Percentiles rank a stretch among this genome's conserved stretches.
phyloP scores from a whole-genome alignment of 2,888 invertebrate genomes.

The Macrosoma leucophasiata region DNA sequence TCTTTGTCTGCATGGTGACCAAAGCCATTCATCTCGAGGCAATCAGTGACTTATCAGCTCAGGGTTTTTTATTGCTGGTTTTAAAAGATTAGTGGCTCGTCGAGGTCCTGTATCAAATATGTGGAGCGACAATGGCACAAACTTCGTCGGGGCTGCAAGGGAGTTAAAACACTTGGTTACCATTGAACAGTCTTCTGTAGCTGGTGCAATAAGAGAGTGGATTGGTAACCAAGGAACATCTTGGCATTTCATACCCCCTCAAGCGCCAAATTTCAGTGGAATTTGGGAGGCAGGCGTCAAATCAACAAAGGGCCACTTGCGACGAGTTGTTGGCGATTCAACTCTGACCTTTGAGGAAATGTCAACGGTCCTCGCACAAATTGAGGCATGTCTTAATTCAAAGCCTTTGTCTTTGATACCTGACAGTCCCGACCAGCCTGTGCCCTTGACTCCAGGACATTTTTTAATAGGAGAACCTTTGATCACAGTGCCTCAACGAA shows the following conservation, averaged over 20 bases:
- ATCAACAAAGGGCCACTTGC: slow-evolving; percentile 22
- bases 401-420: slow-evolving; percentile 13
- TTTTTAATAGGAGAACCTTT: slow-evolving; percentile 26
- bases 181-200: background rate
- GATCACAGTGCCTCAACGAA: slow-evolving; percentile 12
- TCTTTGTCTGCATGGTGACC: slow-evolving; percentile 17
- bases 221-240: slow-evolving; percentile 9
- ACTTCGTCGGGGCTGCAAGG: slow-evolving; percentile 8
- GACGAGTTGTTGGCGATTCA: slow-evolving; percentile 17
- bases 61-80: slow-evolving; percentile 14
- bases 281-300: slow-evolving; percentile 24
- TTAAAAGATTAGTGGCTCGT: slow-evolving; percentile 7
- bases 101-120: slow-evolving; percentile 11
- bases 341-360: slow-evolving; percentile 24
- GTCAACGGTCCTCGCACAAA: slow-evolving; percentile 19
- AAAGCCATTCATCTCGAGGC: slow-evolving; percentile 17
- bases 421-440: slow-evolving; percentile 12
- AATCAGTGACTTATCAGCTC: slow-evolving; percentile 12
- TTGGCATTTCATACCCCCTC: slow-evolving; percentile 26
- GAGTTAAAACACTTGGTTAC: background rate
- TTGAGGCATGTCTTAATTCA: slow-evolving; percentile 28
- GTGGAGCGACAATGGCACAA: slow-evolving; percentile 15
- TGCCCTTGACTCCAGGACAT: slow-evolving; percentile 24
- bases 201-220: slow-evolving; percentile 4
- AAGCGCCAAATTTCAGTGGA: slow-evolving; percentile 23